phyloP scores from a whole-genome alignment of 2,113 vertebrate species.

The Madoqua kirkii region DNA sequence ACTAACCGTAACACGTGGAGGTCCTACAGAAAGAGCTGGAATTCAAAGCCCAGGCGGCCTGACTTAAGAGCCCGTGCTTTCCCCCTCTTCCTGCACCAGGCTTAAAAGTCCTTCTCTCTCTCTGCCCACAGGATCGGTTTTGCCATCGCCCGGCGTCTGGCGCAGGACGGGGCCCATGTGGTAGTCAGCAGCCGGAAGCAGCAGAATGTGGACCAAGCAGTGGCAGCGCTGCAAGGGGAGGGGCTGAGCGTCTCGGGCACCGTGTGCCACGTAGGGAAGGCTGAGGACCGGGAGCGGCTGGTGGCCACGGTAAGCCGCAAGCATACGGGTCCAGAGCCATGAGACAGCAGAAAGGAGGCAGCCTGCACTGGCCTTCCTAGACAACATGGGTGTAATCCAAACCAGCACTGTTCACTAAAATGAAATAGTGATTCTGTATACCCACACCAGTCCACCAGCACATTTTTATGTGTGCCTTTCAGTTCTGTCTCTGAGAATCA shows the following conservation, averaged over 20 bases:
- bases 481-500: neutral
- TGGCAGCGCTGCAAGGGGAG: slow-evolving; percentile 79
- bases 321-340: neutral
- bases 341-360: neutral
- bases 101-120: neutral
- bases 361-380: neutral
- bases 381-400: neutral
- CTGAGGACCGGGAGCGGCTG: slow-evolving; percentile 84
- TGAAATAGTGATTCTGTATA: neutral
- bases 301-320: slow-evolving; percentile 80
- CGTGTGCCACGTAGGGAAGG: slow-evolving; percentile 87
- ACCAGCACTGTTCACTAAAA: neutral
- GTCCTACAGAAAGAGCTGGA: neutral
- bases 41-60: neutral
- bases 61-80: neutral
- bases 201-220: slow-evolving; percentile 86
- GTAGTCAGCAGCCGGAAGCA: slow-evolving; percentile 90
- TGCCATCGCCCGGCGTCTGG: slow-evolving; percentile 85
- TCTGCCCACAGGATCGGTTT: slow-evolving; percentile 84
- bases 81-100: neutral
- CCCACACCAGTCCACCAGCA: neutral
- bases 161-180: slow-evolving; percentile 86
- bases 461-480: neutral
- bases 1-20: neutral
- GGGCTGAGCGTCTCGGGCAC: slow-evolving; percentile 85